These are phyloP conservation scores for Physella acuta DNA, from an alignment of 1,140 invertebrate genomes.

Conservation along the genomic window DNA sequence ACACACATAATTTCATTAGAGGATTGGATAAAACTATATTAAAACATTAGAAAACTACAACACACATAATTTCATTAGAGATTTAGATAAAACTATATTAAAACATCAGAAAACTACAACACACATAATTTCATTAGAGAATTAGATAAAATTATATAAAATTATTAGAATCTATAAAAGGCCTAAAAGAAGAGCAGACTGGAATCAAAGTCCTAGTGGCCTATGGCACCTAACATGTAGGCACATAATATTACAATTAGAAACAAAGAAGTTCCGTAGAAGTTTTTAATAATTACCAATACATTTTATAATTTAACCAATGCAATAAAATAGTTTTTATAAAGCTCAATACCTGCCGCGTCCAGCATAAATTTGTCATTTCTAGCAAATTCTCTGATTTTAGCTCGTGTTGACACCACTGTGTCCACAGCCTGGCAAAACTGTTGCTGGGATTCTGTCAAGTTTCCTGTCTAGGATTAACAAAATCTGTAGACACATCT, in stretches of 20 bases:
- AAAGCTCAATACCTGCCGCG: background rate
- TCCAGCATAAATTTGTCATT: slow-evolving; percentile 22
- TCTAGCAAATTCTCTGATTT: slow-evolving; percentile 42
- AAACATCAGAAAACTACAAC: no score
- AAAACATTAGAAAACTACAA: no score
- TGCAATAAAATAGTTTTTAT: background rate
- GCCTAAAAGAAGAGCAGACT: background rate
- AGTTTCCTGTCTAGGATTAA: no score
- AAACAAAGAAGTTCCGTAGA: background rate
- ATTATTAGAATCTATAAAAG: background rate
- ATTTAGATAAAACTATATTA: no score
- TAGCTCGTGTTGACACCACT: slow-evolving; percentile 47
- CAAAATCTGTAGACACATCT: no score
- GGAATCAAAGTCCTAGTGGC: background rate
- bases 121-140: no score
- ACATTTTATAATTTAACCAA: no score
- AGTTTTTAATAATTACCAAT: background rate
- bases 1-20: no score
- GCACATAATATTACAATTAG: background rate
- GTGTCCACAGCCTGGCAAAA: slow-evolving; percentile 45
- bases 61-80: no score
- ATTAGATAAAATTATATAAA: no score
- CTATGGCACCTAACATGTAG: background rate
- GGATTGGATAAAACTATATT: no score
- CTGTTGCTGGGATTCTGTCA: slow-evolving; percentile 14